Percentiles rank a stretch among this genome's conserved stretches.
Evolutionary conservation across 2,888 invertebrate species (phyloP).

Genomic region (Hololepta plana): DNA sequence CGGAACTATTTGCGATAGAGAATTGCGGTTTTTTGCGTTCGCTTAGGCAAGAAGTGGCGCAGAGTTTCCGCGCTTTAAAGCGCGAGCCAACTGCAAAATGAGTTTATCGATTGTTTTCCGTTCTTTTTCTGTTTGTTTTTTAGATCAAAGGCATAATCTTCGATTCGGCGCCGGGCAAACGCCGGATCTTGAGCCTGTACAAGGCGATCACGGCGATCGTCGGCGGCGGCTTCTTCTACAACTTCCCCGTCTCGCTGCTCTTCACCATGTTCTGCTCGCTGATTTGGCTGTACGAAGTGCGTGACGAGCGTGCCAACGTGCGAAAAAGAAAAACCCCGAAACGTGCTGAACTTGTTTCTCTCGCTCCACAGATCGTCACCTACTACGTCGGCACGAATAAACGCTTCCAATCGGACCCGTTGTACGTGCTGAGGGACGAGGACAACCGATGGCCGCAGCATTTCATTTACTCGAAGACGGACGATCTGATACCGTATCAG

Average conservation of each 20-base stretch:
- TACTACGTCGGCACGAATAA: constrained; percentile 16
- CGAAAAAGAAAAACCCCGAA: too few species aligned
- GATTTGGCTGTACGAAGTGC: constrained; percentile 41
- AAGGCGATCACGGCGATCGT: constrained; percentile 42
- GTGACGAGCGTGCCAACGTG: too few species aligned
- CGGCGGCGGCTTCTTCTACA: constrained; percentile 35
- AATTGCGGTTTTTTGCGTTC: too few species aligned
- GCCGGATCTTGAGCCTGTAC: constrained; percentile 36
- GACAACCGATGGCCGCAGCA: constrained; percentile 45
- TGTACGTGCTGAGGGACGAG: constrained; percentile 37
- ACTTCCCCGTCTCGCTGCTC: constrained; percentile 34
- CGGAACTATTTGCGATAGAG: too few species aligned
- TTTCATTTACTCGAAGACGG: constrained; percentile 54
- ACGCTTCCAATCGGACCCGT: constrained; percentile 34
- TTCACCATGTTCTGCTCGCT: constrained; percentile 37
- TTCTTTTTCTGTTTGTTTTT: constrained; percentile 10
- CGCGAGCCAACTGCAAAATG: too few species aligned
- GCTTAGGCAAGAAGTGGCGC: too few species aligned
- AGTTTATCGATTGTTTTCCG: too few species aligned
- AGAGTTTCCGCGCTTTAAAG: too few species aligned
- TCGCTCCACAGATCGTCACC: constrained; percentile 22
- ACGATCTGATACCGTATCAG: constrained; percentile 42
- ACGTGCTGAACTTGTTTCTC: constrained; percentile 9
- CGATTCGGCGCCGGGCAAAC: constrained; percentile 51
- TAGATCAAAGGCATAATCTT: constrained; percentile 47